Evolutionary conservation across 1,140 invertebrate species (phyloP).

Genomic region (Cotesia glomerata): DNA sequence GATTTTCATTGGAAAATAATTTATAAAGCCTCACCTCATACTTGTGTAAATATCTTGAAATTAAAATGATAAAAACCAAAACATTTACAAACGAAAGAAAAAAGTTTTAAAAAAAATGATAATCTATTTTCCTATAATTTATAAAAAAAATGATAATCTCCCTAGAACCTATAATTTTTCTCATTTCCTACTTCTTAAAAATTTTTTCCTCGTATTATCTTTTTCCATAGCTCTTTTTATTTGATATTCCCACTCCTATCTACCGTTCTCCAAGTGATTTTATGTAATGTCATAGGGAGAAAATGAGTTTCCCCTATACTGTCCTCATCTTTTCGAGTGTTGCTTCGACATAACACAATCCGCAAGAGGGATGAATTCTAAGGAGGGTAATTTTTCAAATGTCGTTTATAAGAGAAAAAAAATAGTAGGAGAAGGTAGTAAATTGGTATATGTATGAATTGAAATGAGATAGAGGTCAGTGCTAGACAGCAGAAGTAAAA

Average conservation of each 20-base stretch:
- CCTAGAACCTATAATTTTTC: no score
- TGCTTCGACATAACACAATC: background rate
- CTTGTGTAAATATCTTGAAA: no score
- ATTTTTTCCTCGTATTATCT: no score
- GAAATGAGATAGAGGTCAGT: slow-evolving; percentile 15
- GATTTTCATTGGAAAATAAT: no score
- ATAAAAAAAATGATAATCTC: no score
- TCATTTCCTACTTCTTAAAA: no score
- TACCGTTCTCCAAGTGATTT: no score
- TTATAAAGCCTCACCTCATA: no score
- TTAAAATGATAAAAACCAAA: no score
- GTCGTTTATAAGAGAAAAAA: slow-evolving; percentile 57
- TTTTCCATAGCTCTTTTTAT: background rate
- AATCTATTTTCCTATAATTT: no score
- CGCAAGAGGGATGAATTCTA: background rate
- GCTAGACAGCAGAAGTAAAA: background rate
- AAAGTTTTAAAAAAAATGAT: no score
- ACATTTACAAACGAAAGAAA: no score
- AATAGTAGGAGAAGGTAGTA: slow-evolving; percentile 41
- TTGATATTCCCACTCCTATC: background rate
- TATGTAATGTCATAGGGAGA: background rate
- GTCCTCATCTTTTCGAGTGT: background rate
- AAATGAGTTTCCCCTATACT: background rate
- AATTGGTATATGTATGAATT: background rate
- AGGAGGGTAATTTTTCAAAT: slow-evolving; percentile 55